Conservation (phyloP, 2,797 vertebrate species). For the Crenuchus spilurus region DNA sequence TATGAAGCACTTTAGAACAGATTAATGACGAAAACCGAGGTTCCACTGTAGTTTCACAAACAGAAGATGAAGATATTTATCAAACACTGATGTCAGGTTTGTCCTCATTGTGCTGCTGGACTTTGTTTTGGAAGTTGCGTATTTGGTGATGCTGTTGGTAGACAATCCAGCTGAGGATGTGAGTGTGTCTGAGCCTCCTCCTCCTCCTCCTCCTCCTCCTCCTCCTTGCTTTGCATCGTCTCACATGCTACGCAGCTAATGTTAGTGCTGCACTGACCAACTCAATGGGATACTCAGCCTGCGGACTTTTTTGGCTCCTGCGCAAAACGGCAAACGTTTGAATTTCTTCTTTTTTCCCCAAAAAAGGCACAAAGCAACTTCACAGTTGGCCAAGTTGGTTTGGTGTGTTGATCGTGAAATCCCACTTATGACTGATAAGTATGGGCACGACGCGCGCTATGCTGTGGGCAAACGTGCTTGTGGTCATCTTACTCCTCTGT, state of each 20-base stretch:
- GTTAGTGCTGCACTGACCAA: conserved; percentile 59
- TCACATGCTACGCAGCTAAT: conserved; percentile 49
- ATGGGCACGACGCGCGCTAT: conserved; percentile 78
- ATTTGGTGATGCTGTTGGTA: conserved; percentile 44
- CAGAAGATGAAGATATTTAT: not conserved
- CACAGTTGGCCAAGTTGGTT: conserved; percentile 17
- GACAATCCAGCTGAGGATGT: conserved; percentile 57
- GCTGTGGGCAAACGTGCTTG: conserved; percentile 69
- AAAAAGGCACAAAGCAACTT: not conserved
- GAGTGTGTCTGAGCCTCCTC: conserved; percentile 63
- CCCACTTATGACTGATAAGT: conserved; percentile 77
- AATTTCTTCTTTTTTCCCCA: conserved; percentile 4
- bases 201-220: conserved; percentile 12
- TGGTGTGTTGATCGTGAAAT: conserved; percentile 64
- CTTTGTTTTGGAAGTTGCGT: not conserved
- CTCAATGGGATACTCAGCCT: conserved; percentile 70
- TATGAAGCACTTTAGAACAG: too few species aligned
- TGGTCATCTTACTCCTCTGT: conserved; percentile 69
- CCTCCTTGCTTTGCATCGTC: conserved; percentile 23
- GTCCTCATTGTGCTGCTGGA: not conserved
- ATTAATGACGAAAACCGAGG: too few species aligned
- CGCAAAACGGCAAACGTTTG: not conserved
- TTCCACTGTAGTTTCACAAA: too few species aligned
- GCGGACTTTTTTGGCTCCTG: conserved; percentile 68
- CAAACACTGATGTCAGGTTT: not conserved